phyloP scores from a whole-genome alignment of 2,888 invertebrate species.

The Diaprepes abbreviatus region DNA sequence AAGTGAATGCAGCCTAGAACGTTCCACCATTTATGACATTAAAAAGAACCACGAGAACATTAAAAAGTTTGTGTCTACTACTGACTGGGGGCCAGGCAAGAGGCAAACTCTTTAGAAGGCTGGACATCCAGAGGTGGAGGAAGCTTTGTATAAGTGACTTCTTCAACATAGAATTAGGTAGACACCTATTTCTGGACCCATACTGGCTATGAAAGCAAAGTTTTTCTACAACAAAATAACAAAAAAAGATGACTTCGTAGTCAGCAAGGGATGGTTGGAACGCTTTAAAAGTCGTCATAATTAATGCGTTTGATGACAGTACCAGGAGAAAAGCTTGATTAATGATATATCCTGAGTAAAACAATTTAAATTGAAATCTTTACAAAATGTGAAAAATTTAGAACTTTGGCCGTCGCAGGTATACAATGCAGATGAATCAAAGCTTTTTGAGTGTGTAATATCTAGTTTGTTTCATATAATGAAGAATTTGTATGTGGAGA shows the following conservation, averaged over 20 bases:
- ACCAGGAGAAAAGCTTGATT: conserved; percentile 47
- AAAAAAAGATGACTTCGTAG: conserved; percentile 37
- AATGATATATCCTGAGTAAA: conserved; percentile 5
- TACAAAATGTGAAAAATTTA: conserved; percentile 13
- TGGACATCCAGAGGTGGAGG: conserved; percentile 50
- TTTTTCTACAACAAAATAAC: not conserved
- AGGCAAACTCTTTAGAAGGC: conserved; percentile 29
- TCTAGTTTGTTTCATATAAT: conserved; percentile 31
- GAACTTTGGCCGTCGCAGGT: conserved; percentile 29
- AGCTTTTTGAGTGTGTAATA: conserved; percentile 38
- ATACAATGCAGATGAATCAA: conserved; percentile 45
- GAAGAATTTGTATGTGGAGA: conserved; percentile 39
- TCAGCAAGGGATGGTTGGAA: conserved; percentile 39
- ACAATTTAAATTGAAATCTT: too few relatives aligned
- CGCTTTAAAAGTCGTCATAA: conserved; percentile 48
- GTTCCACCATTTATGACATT: too few relatives aligned
- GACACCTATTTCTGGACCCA: conserved; percentile 36
- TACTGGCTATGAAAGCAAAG: conserved; percentile 40
- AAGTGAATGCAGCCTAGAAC: too few relatives aligned
- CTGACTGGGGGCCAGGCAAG: conserved; percentile 32
- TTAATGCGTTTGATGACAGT: conserved; percentile 49
- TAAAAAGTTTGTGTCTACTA: too few relatives aligned
- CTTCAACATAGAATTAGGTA: conserved; percentile 46
- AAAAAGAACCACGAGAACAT: conserved; percentile 39
- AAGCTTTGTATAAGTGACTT: conserved; percentile 52